phyloP scores from a whole-genome alignment of 1,140 invertebrate species.

The Heliconius hewitsoni region DNA sequence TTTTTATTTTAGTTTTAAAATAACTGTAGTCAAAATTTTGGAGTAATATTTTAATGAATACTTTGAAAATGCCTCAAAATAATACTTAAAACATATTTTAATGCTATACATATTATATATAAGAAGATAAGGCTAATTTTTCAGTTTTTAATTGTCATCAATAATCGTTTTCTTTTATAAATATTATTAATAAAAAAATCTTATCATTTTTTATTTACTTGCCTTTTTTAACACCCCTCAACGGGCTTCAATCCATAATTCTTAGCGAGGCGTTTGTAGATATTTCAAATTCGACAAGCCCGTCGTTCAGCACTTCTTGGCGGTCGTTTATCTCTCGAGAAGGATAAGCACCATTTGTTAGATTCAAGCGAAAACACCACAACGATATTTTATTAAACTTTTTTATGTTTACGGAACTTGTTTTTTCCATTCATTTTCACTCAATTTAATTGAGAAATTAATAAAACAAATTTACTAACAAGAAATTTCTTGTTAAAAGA shows the following conservation, averaged over 20 bases:
- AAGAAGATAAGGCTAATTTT: neutral
- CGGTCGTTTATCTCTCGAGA: slow-evolving; percentile 57
- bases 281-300: slow-evolving; percentile 55
- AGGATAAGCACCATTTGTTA: slow-evolving; percentile 65
- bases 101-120: neutral
- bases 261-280: slow-evolving; percentile 36
- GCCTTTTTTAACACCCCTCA: neutral
- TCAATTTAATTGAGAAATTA: neutral
- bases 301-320: slow-evolving; percentile 55
- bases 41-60: neutral
- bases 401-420: slow-evolving; percentile 2
- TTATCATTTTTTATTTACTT: slow-evolving; percentile 15
- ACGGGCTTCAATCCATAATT: slow-evolving; percentile 29
- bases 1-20: too few species aligned
- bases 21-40: neutral
- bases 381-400: slow-evolving; percentile 43
- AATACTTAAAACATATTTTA: neutral
- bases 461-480: neutral
- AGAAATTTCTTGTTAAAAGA: neutral
- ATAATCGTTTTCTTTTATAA: neutral
- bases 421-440: neutral
- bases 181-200: neutral
- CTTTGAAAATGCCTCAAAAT: neutral
- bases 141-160: neutral
- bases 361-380: slow-evolving; percentile 46